A percentile compares a stretch with the other conserved stretches of the same genome.
phyloP scores from a whole-genome alignment of 2,888 invertebrate species.

The Tiphia femorata region DNA sequence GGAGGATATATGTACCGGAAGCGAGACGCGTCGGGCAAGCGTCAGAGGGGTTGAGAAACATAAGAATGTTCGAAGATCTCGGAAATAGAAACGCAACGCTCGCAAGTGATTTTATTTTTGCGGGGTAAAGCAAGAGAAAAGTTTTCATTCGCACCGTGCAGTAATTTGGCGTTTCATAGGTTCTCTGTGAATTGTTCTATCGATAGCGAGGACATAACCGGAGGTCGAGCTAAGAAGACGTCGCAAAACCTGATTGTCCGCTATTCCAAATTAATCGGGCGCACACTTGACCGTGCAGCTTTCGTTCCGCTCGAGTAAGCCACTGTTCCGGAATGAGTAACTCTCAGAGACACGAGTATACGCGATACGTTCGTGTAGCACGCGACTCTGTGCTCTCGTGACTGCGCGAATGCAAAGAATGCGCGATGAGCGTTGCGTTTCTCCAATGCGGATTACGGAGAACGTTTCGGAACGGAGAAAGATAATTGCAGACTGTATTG shows the following conservation, averaged over 20 bases:
- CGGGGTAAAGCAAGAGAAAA: too few relatives aligned
- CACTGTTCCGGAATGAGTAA: conserved; percentile 25
- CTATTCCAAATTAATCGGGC: conserved; percentile 1
- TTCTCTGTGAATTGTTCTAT: too few relatives aligned
- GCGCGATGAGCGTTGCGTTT: conserved; percentile 8
- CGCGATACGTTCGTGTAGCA: conserved; percentile 22
- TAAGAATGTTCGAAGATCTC: background rate
- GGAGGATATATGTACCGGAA: conserved; percentile 17
- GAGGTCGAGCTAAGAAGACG: background rate
- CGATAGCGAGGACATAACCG: background rate
- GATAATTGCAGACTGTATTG: background rate
- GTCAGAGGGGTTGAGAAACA: too few relatives aligned
- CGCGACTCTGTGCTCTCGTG: conserved; percentile 25
- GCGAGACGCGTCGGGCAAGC: background rate
- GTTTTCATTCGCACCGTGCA: too few relatives aligned
- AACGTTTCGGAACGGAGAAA: conserved; percentile 5
- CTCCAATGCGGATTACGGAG: too few relatives aligned
- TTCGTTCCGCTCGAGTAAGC: conserved; percentile 43
- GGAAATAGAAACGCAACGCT: too few relatives aligned
- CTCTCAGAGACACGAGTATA: conserved; percentile 26
- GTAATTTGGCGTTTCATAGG: too few relatives aligned
- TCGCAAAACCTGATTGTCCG: conserved; percentile 15
- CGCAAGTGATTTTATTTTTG: too few relatives aligned
- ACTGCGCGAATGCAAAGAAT: conserved; percentile 18
- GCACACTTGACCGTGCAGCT: conserved; percentile 20